phyloP scores from a whole-genome alignment of 2,113 vertebrate genomes.

The Tretioscincus oriximinensis region DNA sequence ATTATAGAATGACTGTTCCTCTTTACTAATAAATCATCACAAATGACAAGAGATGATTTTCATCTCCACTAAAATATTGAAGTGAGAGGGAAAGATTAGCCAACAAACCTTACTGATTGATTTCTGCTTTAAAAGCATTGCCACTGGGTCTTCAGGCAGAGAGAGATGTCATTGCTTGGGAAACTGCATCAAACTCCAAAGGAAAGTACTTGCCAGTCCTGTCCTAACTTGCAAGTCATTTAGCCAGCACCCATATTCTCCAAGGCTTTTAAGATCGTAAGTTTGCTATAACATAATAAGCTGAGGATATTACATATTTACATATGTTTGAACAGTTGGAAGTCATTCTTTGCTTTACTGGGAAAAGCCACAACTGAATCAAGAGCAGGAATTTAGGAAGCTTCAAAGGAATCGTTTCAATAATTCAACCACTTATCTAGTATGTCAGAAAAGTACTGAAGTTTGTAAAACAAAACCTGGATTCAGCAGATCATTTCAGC shows the following conservation, averaged over 20 bases:
- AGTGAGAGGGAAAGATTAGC: no score
- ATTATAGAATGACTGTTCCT: no score
- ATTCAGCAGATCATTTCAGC: not conserved
- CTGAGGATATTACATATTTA: no score
- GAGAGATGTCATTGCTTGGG: no score
- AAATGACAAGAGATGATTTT: no score
- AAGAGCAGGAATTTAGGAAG: not conserved
- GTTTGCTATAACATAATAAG: not conserved
- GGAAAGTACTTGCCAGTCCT: not conserved
- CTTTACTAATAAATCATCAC: no score
- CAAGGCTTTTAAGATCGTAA: not conserved
- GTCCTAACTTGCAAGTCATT: not conserved
- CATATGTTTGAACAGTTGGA: not conserved
- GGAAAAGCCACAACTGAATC: not conserved
- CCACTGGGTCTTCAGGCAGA: no score
- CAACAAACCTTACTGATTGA: no score
- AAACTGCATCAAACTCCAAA: no score
- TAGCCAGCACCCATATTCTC: not conserved
- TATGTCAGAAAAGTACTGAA: not conserved
- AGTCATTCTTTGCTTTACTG: slow-evolving; percentile 10
- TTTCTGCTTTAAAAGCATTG: no score
- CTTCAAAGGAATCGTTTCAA: not conserved
- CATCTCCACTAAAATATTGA: no score
- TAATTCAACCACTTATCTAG: slow-evolving; percentile 13
- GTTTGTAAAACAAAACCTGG: not conserved